Percentiles rank a stretch among this genome's conserved stretches.
phyloP scores from a whole-genome alignment of 1,140 invertebrate genomes.

The Drosophila ironensis region DNA sequence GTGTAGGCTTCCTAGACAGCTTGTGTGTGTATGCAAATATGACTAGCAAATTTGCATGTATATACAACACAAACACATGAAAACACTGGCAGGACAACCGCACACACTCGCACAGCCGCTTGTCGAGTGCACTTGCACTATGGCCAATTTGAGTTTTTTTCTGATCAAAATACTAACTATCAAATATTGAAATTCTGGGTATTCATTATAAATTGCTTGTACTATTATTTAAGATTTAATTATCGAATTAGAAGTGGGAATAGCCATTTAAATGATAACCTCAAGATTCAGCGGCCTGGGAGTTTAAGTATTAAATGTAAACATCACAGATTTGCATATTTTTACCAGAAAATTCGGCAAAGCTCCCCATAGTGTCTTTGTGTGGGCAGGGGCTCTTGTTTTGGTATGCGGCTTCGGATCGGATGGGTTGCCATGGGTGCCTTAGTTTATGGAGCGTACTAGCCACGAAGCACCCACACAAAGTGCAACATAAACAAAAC shows the following conservation, averaged over 20 bases:
- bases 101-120: not conserved
- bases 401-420: conserved; percentile 1
- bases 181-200: no score
- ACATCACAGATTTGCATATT: no score
- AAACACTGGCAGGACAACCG: conserved; percentile 9
- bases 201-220: no score
- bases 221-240: no score
- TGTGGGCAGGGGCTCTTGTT: conserved; percentile 24
- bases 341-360: no score
- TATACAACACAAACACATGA: conserved; percentile 32
- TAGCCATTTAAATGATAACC: no score
- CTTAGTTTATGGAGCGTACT: conserved; percentile 57
- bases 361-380: no score
- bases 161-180: no score
- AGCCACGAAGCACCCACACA: conserved; percentile 15
- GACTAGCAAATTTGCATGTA: conserved; percentile 61
- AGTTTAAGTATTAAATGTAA: no score
- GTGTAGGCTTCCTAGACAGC: conserved; percentile 3
- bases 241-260: no score
- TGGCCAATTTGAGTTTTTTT: no score
- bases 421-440: conserved; percentile 5
- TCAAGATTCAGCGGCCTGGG: no score
- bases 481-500: conserved; percentile 75
- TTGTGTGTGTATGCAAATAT: conserved; percentile 57
- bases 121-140: conserved; percentile 66